Evolutionary conservation across 2,888 invertebrate genomes (phyloP).

Genomic region (Nomada goodeniana): DNA sequence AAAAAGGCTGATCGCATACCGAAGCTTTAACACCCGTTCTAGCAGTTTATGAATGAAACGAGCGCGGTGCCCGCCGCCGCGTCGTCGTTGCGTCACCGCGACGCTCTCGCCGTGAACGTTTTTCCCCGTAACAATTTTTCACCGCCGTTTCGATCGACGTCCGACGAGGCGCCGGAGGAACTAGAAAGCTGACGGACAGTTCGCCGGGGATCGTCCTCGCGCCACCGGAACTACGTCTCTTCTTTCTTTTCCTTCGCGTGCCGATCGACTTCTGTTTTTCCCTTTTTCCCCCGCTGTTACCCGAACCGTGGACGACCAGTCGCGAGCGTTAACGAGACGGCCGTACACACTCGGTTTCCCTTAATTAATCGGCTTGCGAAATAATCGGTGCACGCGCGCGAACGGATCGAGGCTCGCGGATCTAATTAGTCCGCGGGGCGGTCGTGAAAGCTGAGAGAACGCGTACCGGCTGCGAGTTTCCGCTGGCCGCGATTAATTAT

Average conservation of each 20-base stretch:
- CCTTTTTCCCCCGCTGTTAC: not conserved
- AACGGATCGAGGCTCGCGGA: slow-evolving; percentile 38
- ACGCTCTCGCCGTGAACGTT: not conserved
- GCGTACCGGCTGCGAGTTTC: slow-evolving; percentile 22
- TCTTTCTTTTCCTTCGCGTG: not conserved
- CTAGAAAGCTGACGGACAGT: not conserved
- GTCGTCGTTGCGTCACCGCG: not conserved
- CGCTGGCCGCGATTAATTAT: slow-evolving; percentile 63
- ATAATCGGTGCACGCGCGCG: slow-evolving; percentile 54
- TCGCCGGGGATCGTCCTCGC: slow-evolving; percentile 38
- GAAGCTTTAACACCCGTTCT: not conserved
- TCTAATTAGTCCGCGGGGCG: slow-evolving; percentile 60
- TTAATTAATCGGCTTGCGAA: slow-evolving; percentile 70
- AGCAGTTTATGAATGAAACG: not conserved
- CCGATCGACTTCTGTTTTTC: not conserved
- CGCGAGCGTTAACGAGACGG: slow-evolving; percentile 37
- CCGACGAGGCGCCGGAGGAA: not conserved
- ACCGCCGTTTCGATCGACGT: not conserved
- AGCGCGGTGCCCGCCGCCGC: not conserved
- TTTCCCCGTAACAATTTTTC: slow-evolving; percentile 5
- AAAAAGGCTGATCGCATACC: not conserved
- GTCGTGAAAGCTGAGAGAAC: slow-evolving; percentile 54
- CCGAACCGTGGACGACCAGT: not conserved
- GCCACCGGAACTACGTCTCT: slow-evolving; percentile 1
- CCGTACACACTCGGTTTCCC: too few species aligned